Percentiles rank a stretch among this genome's conserved stretches.
Evolutionary conservation across 2,797 vertebrate genomes (phyloP).

Genomic region (Pangasius larnaudii): DNA sequence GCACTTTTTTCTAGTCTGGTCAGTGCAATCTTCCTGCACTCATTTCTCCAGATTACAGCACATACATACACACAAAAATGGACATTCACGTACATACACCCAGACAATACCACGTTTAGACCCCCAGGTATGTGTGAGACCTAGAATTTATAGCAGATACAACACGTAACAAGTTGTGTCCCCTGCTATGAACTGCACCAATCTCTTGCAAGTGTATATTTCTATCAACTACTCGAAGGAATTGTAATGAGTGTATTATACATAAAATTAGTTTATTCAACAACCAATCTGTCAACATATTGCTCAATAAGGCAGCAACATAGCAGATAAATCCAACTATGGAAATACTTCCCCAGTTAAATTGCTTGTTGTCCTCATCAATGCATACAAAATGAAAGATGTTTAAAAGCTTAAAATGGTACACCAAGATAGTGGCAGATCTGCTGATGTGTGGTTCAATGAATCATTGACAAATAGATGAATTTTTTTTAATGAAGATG

Average conservation of each 20-base stretch:
- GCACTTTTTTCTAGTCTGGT: background rate
- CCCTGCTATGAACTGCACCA: background rate
- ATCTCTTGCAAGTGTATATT: background rate
- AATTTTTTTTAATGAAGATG: background rate
- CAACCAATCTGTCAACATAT: background rate
- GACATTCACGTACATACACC: background rate
- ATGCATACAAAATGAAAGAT: background rate
- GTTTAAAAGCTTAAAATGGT: background rate
- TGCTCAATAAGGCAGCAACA: background rate
- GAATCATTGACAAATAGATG: background rate
- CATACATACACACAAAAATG: background rate
- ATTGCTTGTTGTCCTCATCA: background rate
- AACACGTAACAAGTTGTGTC: background rate
- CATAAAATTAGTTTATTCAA: background rate
- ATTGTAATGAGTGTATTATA: background rate
- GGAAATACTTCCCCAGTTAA: background rate
- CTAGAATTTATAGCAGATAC: background rate
- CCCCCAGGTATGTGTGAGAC: background rate
- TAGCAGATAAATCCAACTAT: background rate
- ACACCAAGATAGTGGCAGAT: background rate
- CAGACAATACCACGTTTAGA: background rate
- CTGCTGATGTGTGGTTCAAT: background rate
- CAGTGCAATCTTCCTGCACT: background rate
- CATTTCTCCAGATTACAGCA: background rate
- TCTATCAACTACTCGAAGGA: background rate